These are phyloP conservation scores for Anoplopoma fimbria DNA, from an alignment of 2,113 vertebrate species.

Conservation along the genomic window DNA sequence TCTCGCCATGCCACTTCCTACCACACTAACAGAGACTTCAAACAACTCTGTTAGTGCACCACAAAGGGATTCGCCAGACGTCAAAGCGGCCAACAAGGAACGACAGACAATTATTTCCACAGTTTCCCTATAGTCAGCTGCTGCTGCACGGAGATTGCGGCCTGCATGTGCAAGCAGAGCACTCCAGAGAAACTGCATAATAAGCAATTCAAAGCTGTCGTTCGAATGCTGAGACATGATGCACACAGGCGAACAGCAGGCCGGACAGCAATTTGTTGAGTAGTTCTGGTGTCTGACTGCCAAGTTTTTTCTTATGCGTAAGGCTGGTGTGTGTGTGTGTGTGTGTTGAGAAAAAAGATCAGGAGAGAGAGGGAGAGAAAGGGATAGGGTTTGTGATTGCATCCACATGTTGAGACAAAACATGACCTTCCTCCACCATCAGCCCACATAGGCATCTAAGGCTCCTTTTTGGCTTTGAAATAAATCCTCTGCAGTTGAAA, in stretches of 20 bases:
- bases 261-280: slow-evolving; percentile 75
- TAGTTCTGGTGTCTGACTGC: slow-evolving; percentile 65
- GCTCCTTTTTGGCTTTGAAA: slow-evolving; percentile 8
- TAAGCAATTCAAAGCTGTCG: slow-evolving; percentile 75
- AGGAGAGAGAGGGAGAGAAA: not conserved
- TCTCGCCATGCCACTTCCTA: slow-evolving; percentile 28
- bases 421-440: slow-evolving; percentile 32
- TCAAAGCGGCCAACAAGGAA: slow-evolving; percentile 74
- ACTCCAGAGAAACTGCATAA: slow-evolving; percentile 72
- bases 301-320: slow-evolving; percentile 43
- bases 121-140: slow-evolving; percentile 72
- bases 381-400: not conserved
- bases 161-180: slow-evolving; percentile 71
- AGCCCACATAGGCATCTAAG: slow-evolving; percentile 14
- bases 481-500: not conserved
- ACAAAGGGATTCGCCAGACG: slow-evolving; percentile 69
- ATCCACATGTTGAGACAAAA: slow-evolving; percentile 57
- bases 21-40: slow-evolving; percentile 61
- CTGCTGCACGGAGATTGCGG: slow-evolving; percentile 68
- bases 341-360: no score
- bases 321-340: slow-evolving; percentile 11
- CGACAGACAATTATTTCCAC: slow-evolving; percentile 77
- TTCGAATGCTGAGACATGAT: slow-evolving; percentile 65
- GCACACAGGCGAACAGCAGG: slow-evolving; percentile 50
- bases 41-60: slow-evolving; percentile 67